Evolutionary conservation across 1,140 invertebrate genomes (phyloP).

Genomic region (Aradophagus sp.): DNA sequence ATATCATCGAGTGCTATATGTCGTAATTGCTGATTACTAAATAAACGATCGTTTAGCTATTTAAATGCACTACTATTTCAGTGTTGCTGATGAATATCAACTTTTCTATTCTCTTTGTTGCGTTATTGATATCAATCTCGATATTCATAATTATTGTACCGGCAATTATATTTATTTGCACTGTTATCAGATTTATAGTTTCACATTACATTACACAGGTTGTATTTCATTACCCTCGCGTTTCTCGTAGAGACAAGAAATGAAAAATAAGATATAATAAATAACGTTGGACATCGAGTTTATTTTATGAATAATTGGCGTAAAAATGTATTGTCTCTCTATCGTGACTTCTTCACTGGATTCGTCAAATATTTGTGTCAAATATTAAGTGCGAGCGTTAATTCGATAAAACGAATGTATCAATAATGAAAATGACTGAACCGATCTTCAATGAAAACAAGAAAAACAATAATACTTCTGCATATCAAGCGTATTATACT

Average conservation of each 20-base stretch:
- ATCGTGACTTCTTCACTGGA: too few relatives aligned
- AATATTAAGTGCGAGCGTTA: too few relatives aligned
- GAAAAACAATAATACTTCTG: too few relatives aligned
- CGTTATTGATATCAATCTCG: constrained; percentile 31
- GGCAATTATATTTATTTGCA: constrained; percentile 37
- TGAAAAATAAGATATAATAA: constrained; percentile 8
- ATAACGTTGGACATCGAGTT: too few relatives aligned
- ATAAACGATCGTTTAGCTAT: constrained; percentile 37
- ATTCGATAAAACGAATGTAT: too few relatives aligned
- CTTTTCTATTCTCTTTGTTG: constrained; percentile 35
- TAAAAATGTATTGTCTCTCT: too few relatives aligned
- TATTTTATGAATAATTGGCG: too few relatives aligned
- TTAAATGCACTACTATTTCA: constrained; percentile 32
- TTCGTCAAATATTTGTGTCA: too few relatives aligned
- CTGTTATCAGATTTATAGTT: constrained; percentile 21
- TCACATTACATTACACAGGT: constrained; percentile 8
- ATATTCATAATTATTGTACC: constrained; percentile 39
- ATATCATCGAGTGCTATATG: constrained; percentile 35
- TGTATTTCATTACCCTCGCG: constrained; percentile 5
- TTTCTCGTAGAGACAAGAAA: not conserved
- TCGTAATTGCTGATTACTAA: constrained; percentile 45
- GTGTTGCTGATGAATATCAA: constrained; percentile 30
- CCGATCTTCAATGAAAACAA: too few relatives aligned
- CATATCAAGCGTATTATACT: too few relatives aligned
- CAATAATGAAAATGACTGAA: too few relatives aligned